These are phyloP conservation scores for Trematomus loennbergii DNA, from an alignment of 2,113 vertebrate genomes.

Conservation along the genomic window DNA sequence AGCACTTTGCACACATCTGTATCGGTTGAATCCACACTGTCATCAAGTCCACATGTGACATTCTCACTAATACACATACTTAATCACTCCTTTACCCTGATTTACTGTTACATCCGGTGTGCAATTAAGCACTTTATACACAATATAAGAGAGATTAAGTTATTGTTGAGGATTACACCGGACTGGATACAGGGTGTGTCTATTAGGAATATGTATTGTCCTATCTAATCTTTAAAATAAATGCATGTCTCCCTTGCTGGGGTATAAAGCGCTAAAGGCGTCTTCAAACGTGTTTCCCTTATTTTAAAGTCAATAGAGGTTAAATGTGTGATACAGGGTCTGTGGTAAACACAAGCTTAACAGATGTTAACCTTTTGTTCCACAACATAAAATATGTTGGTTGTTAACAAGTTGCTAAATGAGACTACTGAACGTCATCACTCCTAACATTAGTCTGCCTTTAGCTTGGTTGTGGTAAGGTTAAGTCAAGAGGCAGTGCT, in stretches of 20 bases:
- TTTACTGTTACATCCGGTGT: constrained; percentile 18
- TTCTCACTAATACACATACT: constrained; percentile 26
- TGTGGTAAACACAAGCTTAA: too few relatives aligned
- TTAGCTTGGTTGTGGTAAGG: too few relatives aligned
- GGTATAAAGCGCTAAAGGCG: too few relatives aligned
- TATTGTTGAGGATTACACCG: background rate
- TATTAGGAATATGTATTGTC: background rate
- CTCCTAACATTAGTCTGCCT: too few relatives aligned
- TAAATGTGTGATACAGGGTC: too few relatives aligned
- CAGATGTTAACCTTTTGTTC: too few relatives aligned
- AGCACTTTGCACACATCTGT: constrained; percentile 67
- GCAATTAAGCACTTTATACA: background rate
- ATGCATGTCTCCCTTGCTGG: background rate
- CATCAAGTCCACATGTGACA: constrained; percentile 20
- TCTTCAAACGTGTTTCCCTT: too few relatives aligned
- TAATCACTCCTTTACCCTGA: background rate
- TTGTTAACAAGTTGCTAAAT: too few relatives aligned
- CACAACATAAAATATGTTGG: too few relatives aligned
- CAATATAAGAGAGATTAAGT: background rate
- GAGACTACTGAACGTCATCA: too few relatives aligned
- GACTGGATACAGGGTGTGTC: background rate
- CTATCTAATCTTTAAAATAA: background rate
- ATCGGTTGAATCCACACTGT: constrained; percentile 32
- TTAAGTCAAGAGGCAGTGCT: too few relatives aligned
- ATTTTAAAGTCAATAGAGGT: too few relatives aligned